Base-by-base conservation (phyloP, 2,888 invertebrate genomes). In the Hemaris fuciformis region DNA sequence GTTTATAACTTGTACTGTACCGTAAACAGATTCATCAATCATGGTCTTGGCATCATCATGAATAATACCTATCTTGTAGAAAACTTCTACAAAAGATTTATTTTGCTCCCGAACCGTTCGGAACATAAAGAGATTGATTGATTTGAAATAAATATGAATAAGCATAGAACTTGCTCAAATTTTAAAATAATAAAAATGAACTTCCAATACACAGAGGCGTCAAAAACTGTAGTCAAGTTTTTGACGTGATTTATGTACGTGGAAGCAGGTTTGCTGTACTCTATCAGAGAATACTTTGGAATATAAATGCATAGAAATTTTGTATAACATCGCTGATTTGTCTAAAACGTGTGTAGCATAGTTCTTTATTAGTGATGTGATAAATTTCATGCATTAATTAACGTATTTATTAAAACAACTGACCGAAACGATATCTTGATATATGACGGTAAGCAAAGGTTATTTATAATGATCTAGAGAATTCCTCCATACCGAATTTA, bases 51-150 rank as follows among this genome's bases (percentile, higher is more conserved):
- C 88, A 85, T 77, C 76, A 84, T 89, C 86, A 88, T 91, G 90
- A 90, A 90, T 89, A 89, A 89, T 86, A 87, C 84, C 85, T 84
- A 85, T 88, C 81, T 83, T 79, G 79, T 79, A 81, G 86, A 83
- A 85, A 89, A 89, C 80, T 90, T 89, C 83, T 81, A 89, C 87
- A 89, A 90, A 89, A 89, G 87, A 89, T 91, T 90, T 90, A 89
- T 90, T 86, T 87, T 85, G 38, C 87, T 81, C 72, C 73, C 79
- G 77, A 76, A 75, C 73, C 76, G 74, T 63, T 60, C 80, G 76
- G 81, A 82, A 84, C 84, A 82, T 79, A 79, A 80, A 83, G 85
- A 88, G 89, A 91, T 90, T 90, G 90, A 90, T 91, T 85, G 89
- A 87, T 88, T 85, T 76, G 72, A 80, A 84, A 85, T 85, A 86